Percentiles rank a stretch among this genome's conserved stretches.
phyloP scores from a whole-genome alignment of 2,113 vertebrate species.

The Osmerus eperlanus region DNA sequence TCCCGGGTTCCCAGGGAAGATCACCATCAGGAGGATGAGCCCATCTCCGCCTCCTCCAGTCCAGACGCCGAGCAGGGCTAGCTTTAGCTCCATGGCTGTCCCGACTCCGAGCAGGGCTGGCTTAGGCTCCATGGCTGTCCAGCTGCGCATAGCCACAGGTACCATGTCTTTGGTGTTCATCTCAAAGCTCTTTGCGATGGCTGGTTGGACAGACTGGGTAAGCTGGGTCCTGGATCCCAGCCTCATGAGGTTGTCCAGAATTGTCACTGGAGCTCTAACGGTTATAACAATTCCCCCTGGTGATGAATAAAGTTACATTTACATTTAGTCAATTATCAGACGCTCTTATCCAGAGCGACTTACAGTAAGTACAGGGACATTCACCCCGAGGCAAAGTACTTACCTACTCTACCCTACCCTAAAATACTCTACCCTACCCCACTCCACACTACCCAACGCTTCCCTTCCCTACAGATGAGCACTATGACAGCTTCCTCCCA shows the following conservation, averaged over 20 bases:
- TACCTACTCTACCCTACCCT: neutral
- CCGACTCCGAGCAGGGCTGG: constrained; percentile 11
- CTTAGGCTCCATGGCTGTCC: constrained; percentile 9
- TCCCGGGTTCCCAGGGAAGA: constrained; percentile 26
- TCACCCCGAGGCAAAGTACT: too few relatives aligned
- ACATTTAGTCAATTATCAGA: too few relatives aligned
- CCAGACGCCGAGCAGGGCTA: constrained; percentile 13
- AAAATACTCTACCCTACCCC: neutral
- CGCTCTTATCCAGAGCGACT: too few relatives aligned
- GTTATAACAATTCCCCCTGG: too few relatives aligned
- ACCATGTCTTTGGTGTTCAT: neutral
- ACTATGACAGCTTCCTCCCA: constrained; percentile 52
- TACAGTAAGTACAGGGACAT: too few relatives aligned
- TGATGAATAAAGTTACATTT: too few relatives aligned
- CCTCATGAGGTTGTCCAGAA: too few relatives aligned
- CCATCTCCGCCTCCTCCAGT: neutral
- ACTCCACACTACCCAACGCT: neutral
- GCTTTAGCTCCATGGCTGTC: neutral
- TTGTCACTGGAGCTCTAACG: too few relatives aligned
- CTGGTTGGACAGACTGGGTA: neutral
- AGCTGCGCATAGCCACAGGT: constrained; percentile 57
- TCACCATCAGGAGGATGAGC: constrained; percentile 33
- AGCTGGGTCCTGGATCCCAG: too few relatives aligned
- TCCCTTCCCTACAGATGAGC: constrained; percentile 36
- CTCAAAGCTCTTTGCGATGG: neutral